Evolutionary conservation across 2,113 vertebrate genomes (phyloP).

Genomic region (Callithrix jacchus): DNA sequence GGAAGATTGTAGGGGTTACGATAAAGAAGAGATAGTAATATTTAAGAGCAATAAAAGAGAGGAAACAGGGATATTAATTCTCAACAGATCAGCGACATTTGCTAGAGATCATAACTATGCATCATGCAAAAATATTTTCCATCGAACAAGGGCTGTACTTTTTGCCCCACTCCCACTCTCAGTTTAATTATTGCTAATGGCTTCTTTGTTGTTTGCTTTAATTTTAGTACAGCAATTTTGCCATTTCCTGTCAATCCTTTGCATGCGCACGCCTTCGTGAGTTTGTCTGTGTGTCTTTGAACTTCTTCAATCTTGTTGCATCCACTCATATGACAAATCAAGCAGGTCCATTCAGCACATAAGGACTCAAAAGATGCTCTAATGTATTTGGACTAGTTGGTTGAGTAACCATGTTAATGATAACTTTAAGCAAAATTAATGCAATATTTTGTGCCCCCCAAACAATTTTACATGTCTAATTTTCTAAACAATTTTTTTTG

Average conservation of each 20-base stretch:
- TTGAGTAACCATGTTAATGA: not conserved
- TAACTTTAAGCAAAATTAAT: not conserved
- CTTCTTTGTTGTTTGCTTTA: not conserved
- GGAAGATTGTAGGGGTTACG: not conserved
- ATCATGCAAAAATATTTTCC: not conserved
- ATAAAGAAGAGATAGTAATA: not conserved
- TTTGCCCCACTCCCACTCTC: not conserved
- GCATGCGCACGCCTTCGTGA: not conserved
- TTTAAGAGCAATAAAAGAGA: not conserved
- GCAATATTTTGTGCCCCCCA: not conserved
- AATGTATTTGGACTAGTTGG: not conserved
- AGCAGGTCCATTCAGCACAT: not conserved
- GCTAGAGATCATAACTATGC: not conserved
- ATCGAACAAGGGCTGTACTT: not conserved
- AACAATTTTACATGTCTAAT: not conserved
- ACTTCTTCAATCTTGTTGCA: not conserved
- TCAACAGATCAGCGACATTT: not conserved
- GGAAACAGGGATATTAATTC: not conserved
- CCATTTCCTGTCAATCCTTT: not conserved
- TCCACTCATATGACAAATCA: not conserved
- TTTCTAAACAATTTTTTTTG: not conserved
- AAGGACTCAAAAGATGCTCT: not conserved
- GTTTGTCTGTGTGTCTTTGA: not conserved
- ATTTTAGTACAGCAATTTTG: conserved; percentile 9
- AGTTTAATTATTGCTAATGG: not conserved